phyloP scores from a whole-genome alignment of 2,797 vertebrate genomes.

The Petrocephalus sullivani region DNA sequence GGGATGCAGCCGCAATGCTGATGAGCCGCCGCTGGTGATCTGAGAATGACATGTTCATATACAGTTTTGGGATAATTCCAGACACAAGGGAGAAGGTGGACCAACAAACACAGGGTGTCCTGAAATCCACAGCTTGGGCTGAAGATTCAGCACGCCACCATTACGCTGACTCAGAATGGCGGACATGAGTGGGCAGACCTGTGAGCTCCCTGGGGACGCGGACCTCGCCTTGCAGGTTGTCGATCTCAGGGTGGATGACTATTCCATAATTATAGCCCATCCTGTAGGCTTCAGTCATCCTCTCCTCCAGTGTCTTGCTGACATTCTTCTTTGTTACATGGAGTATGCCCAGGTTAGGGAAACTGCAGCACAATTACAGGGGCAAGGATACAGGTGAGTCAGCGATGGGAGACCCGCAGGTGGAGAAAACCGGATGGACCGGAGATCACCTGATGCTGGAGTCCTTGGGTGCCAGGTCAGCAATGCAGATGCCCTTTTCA shows the following conservation, averaged over 20 bases:
- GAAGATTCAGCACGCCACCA: neutral
- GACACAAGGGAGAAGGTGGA: neutral
- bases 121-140: neutral
- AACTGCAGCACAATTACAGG: slow-evolving; percentile 56
- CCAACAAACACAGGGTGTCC: neutral
- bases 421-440: neutral
- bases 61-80: neutral
- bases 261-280: slow-evolving; percentile 82
- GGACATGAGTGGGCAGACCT: slow-evolving; percentile 57
- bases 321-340: slow-evolving; percentile 98
- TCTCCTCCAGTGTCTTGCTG: slow-evolving; percentile 79
- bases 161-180: neutral
- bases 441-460: slow-evolving; percentile 74
- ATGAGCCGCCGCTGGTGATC: slow-evolving; percentile 78
- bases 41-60: slow-evolving; percentile 42
- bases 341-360: slow-evolving; percentile 91
- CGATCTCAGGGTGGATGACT: slow-evolving; percentile 78
- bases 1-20: slow-evolving; percentile 63
- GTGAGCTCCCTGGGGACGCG: slow-evolving; percentile 74
- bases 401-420: neutral
- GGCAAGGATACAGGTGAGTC: neutral
- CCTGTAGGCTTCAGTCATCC: slow-evolving; percentile 84
- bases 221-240: slow-evolving; percentile 71
- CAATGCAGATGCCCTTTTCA: slow-evolving; percentile 84
- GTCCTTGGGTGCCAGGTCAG: slow-evolving; percentile 81